phyloP scores from a whole-genome alignment of 1,140 invertebrate genomes.

The Dysdera silvatica region DNA sequence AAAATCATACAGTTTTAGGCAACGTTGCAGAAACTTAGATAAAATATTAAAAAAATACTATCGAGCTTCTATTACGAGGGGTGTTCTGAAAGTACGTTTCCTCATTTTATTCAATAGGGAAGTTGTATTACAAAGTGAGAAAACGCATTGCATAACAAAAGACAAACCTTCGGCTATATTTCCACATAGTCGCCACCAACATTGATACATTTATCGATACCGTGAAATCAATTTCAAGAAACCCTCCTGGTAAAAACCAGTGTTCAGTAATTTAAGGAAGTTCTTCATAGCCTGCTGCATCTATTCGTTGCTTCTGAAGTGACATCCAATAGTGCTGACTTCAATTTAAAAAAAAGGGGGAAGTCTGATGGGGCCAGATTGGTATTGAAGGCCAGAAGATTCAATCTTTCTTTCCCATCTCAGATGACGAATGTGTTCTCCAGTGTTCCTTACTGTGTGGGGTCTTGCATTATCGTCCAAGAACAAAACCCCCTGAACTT shows the following conservation, averaged over 20 bases:
- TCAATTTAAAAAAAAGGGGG: background rate
- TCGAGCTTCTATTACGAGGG: too few species aligned
- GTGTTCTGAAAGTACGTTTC: conserved; percentile 1
- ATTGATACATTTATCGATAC: too few species aligned
- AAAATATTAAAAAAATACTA: too few species aligned
- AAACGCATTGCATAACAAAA: background rate
- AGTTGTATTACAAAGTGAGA: background rate
- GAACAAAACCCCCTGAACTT: too few species aligned
- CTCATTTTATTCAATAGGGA: background rate
- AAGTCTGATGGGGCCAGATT: background rate
- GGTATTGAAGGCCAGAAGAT: background rate
- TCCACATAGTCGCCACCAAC: too few species aligned
- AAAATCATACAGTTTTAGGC: too few species aligned
- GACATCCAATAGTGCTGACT: background rate
- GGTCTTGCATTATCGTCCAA: background rate
- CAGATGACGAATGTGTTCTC: background rate
- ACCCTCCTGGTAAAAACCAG: background rate
- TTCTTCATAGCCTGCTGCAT: background rate
- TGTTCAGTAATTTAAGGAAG: background rate
- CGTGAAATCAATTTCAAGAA: background rate
- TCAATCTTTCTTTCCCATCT: background rate
- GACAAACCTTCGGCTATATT: too few species aligned
- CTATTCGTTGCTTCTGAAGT: background rate
- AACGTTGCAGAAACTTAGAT: too few species aligned
- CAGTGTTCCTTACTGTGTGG: background rate